Evolutionary conservation across 2,888 invertebrate species (phyloP).

Genomic region (Nymphalis polychloros): DNA sequence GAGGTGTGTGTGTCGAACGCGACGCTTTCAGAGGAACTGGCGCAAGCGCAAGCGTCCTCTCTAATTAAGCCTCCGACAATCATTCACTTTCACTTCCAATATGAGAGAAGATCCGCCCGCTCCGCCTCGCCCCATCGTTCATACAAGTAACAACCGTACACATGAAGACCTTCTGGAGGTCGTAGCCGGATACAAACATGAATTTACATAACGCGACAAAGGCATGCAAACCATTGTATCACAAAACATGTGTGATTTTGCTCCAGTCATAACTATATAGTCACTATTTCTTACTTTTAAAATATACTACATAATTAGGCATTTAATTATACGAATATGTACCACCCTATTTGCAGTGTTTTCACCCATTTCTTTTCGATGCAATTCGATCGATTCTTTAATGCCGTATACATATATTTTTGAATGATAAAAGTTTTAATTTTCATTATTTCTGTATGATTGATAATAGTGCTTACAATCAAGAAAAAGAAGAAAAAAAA

Average conservation of each 20-base stretch:
- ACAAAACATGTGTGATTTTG: constrained; percentile 15
- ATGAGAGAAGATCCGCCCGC: constrained; percentile 71
- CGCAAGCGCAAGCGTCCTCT: constrained; percentile 75
- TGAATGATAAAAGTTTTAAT: too few species aligned
- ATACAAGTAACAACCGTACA: constrained; percentile 50
- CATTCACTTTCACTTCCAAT: constrained; percentile 82
- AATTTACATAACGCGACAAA: constrained; percentile 47
- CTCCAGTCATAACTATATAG: not conserved
- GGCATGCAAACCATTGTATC: constrained; percentile 31
- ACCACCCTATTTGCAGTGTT: too few species aligned
- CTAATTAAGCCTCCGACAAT: constrained; percentile 81
- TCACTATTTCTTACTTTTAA: too few species aligned
- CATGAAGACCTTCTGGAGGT: constrained; percentile 77
- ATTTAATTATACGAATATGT: too few species aligned
- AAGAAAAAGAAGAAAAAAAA: too few species aligned
- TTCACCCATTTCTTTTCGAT: too few species aligned
- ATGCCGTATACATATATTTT: too few species aligned
- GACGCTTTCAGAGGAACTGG: constrained; percentile 73
- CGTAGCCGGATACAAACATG: constrained; percentile 66
- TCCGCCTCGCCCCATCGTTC: constrained; percentile 61
- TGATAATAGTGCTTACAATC: too few species aligned
- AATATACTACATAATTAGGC: too few species aligned
- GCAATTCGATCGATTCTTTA: too few species aligned
- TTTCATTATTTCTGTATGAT: too few species aligned
- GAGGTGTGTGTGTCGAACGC: constrained; percentile 65